Percentiles rank a stretch among this genome's conserved stretches.
Evolutionary conservation across 1,140 invertebrate species (phyloP).

Genomic region (Achatina immaculata): DNA sequence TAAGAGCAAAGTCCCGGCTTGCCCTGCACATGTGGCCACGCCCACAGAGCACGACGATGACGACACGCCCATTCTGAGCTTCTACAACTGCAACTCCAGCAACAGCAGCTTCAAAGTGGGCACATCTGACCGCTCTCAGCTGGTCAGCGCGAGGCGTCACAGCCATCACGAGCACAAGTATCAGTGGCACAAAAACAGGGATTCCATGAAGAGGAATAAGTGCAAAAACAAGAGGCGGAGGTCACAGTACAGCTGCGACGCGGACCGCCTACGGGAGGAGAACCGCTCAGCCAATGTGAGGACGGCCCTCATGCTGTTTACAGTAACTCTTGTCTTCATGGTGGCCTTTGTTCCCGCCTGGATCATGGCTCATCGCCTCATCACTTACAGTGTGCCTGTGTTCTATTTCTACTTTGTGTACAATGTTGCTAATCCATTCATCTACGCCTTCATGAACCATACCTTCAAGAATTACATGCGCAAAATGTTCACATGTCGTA

Average conservation of each 20-base stretch:
- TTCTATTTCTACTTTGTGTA: slow-evolving; percentile 66
- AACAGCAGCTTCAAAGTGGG: slow-evolving; percentile 26
- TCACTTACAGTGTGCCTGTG: slow-evolving; percentile 49
- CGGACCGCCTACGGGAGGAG: slow-evolving; percentile 44
- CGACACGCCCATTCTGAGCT: slow-evolving; percentile 14
- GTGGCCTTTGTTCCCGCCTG: too few relatives aligned
- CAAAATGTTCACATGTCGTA: slow-evolving; percentile 41
- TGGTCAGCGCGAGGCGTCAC: not conserved
- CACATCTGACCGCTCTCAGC: not conserved
- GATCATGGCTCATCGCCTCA: slow-evolving; percentile 55
- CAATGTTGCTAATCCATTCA: too few relatives aligned
- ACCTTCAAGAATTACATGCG: too few relatives aligned
- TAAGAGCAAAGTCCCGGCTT: too few relatives aligned
- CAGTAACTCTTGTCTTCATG: slow-evolving; percentile 61
- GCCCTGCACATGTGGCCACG: not conserved
- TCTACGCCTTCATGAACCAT: too few relatives aligned
- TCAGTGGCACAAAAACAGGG: slow-evolving; percentile 11
- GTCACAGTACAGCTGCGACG: slow-evolving; percentile 39
- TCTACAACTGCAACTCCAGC: not conserved
- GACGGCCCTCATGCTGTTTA: slow-evolving; percentile 62
- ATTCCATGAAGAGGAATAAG: slow-evolving; percentile 17
- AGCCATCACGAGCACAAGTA: slow-evolving; percentile 5
- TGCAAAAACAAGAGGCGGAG: not conserved
- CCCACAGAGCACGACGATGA: slow-evolving; percentile 13
- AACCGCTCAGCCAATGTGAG: slow-evolving; percentile 58